Conservation (phyloP, 2,797 vertebrate genomes). For the Caiman crocodilus region DNA sequence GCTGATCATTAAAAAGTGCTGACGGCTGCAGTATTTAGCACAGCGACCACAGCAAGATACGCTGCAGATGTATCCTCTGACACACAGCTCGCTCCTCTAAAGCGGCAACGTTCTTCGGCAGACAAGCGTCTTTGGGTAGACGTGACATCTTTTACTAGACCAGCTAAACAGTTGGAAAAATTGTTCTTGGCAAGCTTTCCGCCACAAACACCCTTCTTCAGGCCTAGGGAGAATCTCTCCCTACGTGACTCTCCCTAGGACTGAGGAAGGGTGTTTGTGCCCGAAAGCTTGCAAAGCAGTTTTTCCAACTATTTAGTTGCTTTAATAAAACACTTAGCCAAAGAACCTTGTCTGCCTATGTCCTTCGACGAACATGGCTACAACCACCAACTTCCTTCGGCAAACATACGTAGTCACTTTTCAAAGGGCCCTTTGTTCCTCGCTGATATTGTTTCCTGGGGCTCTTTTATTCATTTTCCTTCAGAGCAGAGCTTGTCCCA, state of each 20-base stretch:
- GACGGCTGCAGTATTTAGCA: fast-evolving
- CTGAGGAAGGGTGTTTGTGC: too few relatives aligned
- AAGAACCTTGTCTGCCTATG: too few relatives aligned
- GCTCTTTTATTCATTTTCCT: conserved; percentile 9
- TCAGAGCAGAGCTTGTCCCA: conserved; percentile 9
- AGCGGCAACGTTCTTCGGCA: fast-evolving
- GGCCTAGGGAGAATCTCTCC: too few relatives aligned
- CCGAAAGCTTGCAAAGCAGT: too few relatives aligned
- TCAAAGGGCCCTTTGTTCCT: background rate
- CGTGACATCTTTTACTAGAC: too few relatives aligned
- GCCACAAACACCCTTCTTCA: too few relatives aligned
- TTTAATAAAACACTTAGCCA: too few relatives aligned
- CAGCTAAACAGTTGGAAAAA: too few relatives aligned
- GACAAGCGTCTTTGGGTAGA: background rate
- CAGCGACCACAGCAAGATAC: fast-evolving
- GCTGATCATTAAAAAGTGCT: background rate
- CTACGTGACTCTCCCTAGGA: too few relatives aligned
- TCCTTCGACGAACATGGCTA: too few relatives aligned
- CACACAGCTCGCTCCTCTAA: background rate
- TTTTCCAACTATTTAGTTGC: too few relatives aligned
- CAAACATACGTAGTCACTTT: background rate
- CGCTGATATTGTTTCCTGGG: background rate
- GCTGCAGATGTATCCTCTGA: background rate
- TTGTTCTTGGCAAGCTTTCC: too few relatives aligned
- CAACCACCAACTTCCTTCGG: fast-evolving